Evolutionary conservation across 2,888 invertebrate genomes (phyloP).

Genomic region (Lasioglossum oenotherae): DNA sequence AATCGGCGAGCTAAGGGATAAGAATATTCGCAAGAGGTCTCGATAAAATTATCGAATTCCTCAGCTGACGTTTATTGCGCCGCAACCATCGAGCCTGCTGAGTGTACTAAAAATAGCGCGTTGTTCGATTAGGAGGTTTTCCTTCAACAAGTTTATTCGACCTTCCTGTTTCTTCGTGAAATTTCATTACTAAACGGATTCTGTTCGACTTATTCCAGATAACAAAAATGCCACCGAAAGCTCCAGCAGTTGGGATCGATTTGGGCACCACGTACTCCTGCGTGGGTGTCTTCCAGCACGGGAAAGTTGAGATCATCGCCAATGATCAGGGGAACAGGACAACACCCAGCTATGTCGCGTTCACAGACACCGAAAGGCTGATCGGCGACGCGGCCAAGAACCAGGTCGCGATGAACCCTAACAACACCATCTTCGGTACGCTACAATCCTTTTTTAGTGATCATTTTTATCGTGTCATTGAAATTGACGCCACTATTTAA

Average conservation of each 20-base stretch:
- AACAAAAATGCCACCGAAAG: constrained; percentile 79
- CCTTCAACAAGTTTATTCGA: background rate
- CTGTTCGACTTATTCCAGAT: constrained; percentile 12
- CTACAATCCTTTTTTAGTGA: background rate
- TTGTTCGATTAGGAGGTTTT: background rate
- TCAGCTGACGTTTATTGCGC: background rate
- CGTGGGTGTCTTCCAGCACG: constrained; percentile 94
- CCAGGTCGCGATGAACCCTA: constrained; percentile 94
- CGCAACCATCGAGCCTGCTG: background rate
- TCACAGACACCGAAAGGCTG: constrained; percentile 93
- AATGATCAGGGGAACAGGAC: constrained; percentile 96
- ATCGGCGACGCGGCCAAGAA: constrained; percentile 95
- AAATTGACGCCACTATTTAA: background rate
- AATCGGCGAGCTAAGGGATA: background rate
- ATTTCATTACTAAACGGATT: background rate
- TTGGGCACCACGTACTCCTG: constrained; percentile 95
- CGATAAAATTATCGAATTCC: background rate
- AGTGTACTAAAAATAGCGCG: background rate
- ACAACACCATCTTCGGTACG: constrained; percentile 93
- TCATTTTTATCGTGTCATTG: background rate
- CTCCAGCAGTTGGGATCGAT: constrained; percentile 91
- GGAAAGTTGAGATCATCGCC: constrained; percentile 93
- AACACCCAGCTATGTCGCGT: constrained; percentile 95
- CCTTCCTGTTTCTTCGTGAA: background rate
- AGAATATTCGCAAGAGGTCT: background rate